Conservation (phyloP, 1,140 invertebrate species). For the Himalopsyche phryganea region DNA sequence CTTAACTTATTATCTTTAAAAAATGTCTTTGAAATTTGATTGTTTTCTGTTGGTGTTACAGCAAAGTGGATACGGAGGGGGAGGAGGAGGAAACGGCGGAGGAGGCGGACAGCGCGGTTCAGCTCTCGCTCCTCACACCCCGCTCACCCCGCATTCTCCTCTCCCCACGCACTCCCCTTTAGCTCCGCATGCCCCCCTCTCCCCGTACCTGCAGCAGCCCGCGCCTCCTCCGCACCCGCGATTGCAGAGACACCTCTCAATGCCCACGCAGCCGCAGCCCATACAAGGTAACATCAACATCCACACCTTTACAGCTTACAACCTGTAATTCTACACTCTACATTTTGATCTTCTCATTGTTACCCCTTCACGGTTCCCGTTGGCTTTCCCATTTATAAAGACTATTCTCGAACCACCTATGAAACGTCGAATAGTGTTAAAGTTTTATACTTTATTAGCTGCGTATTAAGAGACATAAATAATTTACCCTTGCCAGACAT, state of each 20-base stretch:
- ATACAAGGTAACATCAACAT: constrained; percentile 26
- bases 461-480: too few species aligned
- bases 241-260: constrained; percentile 38
- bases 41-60: constrained; percentile 9
- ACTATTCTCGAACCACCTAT: too few species aligned
- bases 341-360: too few species aligned
- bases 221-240: constrained; percentile 38
- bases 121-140: constrained; percentile 48
- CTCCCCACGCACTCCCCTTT: constrained; percentile 30
- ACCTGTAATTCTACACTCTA: too few species aligned
- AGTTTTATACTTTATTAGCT: too few species aligned
- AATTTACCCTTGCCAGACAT: too few species aligned
- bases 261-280: constrained; percentile 26
- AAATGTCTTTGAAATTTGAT: not conserved
- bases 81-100: constrained; percentile 1
- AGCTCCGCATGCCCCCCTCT: constrained; percentile 43
- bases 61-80: constrained; percentile 25
- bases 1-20: too few species aligned
- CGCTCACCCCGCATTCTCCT: constrained; percentile 43
- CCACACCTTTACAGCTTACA: not conserved
- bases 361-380: too few species aligned
- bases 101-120: constrained; percentile 36
- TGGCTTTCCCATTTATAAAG: too few species aligned
- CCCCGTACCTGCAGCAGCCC: constrained; percentile 36
- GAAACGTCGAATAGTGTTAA: too few species aligned